These are phyloP conservation scores for Rhaphigaster nebulosa DNA, from an alignment of 2,888 invertebrate species.

Conservation along the genomic window DNA sequence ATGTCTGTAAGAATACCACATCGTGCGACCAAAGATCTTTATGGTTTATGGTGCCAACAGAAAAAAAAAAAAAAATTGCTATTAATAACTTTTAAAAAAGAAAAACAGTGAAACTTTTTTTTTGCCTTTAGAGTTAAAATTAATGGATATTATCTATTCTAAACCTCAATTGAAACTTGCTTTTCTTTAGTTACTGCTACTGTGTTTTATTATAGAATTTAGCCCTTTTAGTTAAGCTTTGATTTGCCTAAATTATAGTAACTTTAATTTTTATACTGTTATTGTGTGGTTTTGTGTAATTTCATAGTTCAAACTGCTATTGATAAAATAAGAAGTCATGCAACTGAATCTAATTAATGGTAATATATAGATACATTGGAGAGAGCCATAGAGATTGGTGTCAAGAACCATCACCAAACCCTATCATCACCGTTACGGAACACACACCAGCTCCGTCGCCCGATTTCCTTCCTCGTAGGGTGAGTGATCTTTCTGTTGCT, in stretches of 20 bases:
- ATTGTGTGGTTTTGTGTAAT: constrained; percentile 16
- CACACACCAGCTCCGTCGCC: constrained; percentile 94
- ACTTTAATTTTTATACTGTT: not conserved
- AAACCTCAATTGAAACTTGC: not conserved
- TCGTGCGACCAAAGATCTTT: too few species aligned
- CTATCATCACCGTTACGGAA: constrained; percentile 97
- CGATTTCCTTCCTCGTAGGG: constrained; percentile 85
- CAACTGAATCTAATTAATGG: constrained; percentile 45
- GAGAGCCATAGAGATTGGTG: constrained; percentile 75
- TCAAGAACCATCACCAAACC: constrained; percentile 81
- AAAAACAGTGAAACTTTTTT: not conserved
- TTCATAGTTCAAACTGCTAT: not conserved
- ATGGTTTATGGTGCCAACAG: too few species aligned
- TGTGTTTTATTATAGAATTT: not conserved
- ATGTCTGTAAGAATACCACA: too few species aligned
- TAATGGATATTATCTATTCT: not conserved
- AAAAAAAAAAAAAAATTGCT: too few species aligned
- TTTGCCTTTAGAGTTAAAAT: not conserved
- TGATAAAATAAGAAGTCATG: not conserved
- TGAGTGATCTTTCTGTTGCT: constrained; percentile 67
- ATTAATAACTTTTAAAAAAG: not conserved
- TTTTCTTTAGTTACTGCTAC: not conserved
- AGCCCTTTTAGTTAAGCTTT: constrained; percentile 10
- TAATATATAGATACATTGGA: constrained; percentile 75
- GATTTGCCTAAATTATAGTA: not conserved